Evolutionary conservation across 2,888 invertebrate species (phyloP).

Genomic region (Drosophila kambysellisi): DNA sequence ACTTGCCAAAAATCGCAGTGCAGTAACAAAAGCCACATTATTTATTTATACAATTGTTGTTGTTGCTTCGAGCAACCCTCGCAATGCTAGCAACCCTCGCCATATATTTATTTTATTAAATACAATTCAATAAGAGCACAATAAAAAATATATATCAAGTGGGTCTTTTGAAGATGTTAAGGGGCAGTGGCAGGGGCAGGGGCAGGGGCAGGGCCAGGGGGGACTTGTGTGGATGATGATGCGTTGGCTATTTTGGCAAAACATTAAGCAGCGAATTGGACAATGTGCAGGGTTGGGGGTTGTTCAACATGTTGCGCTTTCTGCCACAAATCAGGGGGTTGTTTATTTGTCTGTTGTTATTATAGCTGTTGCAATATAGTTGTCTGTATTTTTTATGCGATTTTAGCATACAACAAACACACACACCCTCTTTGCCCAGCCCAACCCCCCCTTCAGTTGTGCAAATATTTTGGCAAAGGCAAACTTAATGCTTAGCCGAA

Average conservation of each 20-base stretch:
- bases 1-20: constrained; percentile 71
- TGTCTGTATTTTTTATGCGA: constrained; percentile 67
- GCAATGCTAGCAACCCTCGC: constrained; percentile 52
- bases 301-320: constrained; percentile 51
- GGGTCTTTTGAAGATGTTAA: constrained; percentile 30
- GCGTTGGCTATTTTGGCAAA: constrained; percentile 67
- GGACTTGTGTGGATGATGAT: constrained; percentile 39
- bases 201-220: not conserved
- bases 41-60: constrained; percentile 65
- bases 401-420: constrained; percentile 79
- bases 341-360: constrained; percentile 60
- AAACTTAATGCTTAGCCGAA: constrained; percentile 59
- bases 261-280: constrained; percentile 59
- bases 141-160: constrained; percentile 19
- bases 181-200: not conserved
- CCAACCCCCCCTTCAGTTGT: constrained; percentile 41
- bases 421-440: constrained; percentile 32
- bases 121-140: constrained; percentile 73
- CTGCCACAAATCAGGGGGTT: constrained; percentile 1
- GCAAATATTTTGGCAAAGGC: constrained; percentile 73
- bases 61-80: constrained; percentile 54
- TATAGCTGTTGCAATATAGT: constrained; percentile 46
- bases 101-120: constrained; percentile 67
- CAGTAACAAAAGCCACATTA: constrained; percentile 70
- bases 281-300: not conserved